Percentiles rank a stretch among this genome's conserved stretches.
Conservation (phyloP, 2,113 vertebrate genomes). For the Monopterus albus region DNA sequence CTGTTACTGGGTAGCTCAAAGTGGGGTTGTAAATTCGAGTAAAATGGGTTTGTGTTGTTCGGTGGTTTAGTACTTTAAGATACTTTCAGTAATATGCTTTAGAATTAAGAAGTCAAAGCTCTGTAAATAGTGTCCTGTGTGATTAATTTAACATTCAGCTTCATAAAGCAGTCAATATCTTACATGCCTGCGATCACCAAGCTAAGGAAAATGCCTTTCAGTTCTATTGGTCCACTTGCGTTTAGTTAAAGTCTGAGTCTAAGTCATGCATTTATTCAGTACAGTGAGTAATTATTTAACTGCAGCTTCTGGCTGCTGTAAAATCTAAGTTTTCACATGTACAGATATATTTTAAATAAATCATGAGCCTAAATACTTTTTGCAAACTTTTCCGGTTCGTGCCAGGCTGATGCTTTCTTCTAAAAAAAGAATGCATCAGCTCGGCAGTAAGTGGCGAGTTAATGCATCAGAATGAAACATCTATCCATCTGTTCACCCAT, state of each 20-base stretch:
- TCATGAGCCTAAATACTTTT: constrained; percentile 13
- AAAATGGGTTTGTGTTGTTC: constrained; percentile 11
- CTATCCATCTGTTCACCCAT: constrained; percentile 18
- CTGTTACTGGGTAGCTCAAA: constrained; percentile 46
- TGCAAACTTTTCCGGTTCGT: constrained; percentile 4
- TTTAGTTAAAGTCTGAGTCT: constrained; percentile 2
- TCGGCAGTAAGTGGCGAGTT: neutral
- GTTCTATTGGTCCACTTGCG: constrained; percentile 23
- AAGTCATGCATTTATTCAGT: constrained; percentile 39
- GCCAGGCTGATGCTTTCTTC: neutral
- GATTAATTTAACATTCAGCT: constrained; percentile 6
- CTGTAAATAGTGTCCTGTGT: neutral
- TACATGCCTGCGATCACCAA: constrained; percentile 15
- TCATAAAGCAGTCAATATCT: constrained; percentile 19
- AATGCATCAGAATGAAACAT: constrained; percentile 28
- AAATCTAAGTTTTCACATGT: constrained; percentile 33
- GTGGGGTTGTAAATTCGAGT: constrained; percentile 14
- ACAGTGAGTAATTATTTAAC: constrained; percentile 19
- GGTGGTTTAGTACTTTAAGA: constrained; percentile 8
- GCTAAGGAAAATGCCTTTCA: constrained; percentile 18
- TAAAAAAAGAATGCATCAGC: neutral
- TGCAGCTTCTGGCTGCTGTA: constrained; percentile 13
- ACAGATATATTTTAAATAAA: constrained; percentile 36
- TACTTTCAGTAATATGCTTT: constrained; percentile 7
- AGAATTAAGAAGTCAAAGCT: constrained; percentile 20